A percentile compares a stretch with the other conserved stretches of the same genome.
phyloP scores from a whole-genome alignment of 2,797 vertebrate genomes.

The Crenuchus spilurus region DNA sequence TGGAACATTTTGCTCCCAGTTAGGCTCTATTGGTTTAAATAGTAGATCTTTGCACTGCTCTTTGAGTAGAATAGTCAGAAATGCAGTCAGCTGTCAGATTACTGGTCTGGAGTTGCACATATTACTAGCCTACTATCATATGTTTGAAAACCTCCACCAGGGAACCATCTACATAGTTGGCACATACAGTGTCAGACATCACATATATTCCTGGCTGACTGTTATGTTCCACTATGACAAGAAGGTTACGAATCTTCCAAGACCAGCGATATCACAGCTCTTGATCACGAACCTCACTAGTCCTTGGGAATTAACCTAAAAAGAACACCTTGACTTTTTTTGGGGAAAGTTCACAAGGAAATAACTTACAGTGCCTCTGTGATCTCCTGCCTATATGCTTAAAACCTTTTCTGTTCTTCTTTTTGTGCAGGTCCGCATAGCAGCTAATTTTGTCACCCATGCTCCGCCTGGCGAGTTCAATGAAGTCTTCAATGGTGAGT shows the following conservation, averaged over 20 bases:
- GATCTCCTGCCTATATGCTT: too few relatives aligned
- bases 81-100: too few relatives aligned
- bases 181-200: too few relatives aligned
- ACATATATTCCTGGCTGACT: too few relatives aligned
- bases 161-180: too few relatives aligned
- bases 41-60: too few relatives aligned
- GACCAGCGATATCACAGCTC: neutral
- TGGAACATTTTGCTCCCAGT: too few relatives aligned
- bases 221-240: neutral
- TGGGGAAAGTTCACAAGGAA: neutral
- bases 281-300: neutral
- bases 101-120: too few relatives aligned
- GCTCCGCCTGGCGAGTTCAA: slow-evolving; percentile 98
- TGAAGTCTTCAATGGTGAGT: slow-evolving; percentile 98
- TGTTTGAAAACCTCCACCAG: too few relatives aligned
- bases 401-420: slow-evolving; percentile 25
- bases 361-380: neutral
- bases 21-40: neutral
- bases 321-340: neutral
- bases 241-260: neutral
- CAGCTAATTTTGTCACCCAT: slow-evolving; percentile 97
- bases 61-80: too few relatives aligned
- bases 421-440: slow-evolving; percentile 89
- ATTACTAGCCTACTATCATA: too few relatives aligned
- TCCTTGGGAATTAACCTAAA: neutral